A percentile compares a stretch with the other conserved stretches of the same genome.
Conservation (phyloP, 2,797 vertebrate species). For the Scolopax rusticola region DNA sequence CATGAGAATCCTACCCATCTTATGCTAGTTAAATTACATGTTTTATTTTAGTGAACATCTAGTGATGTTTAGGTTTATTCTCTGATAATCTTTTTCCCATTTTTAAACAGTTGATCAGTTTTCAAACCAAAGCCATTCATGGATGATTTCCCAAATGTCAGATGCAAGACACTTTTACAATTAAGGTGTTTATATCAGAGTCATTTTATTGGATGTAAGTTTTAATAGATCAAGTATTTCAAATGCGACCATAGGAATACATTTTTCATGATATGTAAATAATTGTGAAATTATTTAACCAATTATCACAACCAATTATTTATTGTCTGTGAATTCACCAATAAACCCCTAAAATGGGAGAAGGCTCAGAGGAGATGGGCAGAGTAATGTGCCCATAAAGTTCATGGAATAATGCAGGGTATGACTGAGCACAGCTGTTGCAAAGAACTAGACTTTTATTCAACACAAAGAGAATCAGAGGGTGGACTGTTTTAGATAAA, state of each 20-base stretch:
- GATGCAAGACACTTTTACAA: not conserved
- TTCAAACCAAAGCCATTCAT: not conserved
- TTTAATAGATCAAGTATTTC: not conserved
- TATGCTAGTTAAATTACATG: not conserved
- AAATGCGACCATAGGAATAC: not conserved
- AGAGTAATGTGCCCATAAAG: not conserved
- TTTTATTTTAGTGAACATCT: not conserved
- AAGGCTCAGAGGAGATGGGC: not conserved
- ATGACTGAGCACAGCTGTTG: not conserved
- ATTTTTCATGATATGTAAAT: not conserved
- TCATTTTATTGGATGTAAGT: not conserved
- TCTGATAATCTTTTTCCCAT: not conserved
- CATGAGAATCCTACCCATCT: not conserved
- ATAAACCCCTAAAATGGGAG: not conserved
- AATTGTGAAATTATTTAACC: not conserved
- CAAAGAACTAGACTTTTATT: not conserved
- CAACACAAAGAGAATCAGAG: not conserved
- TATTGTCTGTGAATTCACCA: not conserved
- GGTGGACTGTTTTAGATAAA: not conserved
- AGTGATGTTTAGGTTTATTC: not conserved
- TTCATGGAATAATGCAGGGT: not conserved
- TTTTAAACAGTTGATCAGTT: not conserved
- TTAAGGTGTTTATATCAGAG: not conserved
- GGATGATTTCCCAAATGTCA: not conserved
- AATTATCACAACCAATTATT: not conserved